Percentiles rank a stretch among this genome's conserved stretches.
Evolutionary conservation across 2,113 vertebrate species (phyloP).

Genomic region (Bubo bubo): DNA sequence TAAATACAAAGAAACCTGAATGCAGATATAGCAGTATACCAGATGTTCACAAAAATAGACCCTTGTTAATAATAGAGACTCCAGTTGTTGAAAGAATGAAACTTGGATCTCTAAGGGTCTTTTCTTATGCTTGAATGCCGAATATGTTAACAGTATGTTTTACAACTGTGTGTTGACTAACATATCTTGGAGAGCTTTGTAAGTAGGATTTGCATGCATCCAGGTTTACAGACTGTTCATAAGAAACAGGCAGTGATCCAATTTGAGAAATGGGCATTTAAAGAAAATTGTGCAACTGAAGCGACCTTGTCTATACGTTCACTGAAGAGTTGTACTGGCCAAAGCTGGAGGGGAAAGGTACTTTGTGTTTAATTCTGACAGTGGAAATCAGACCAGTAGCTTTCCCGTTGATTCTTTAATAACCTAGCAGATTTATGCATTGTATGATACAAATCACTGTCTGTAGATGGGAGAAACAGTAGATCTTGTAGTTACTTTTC

Average conservation of each 20-base stretch:
- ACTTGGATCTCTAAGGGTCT: not conserved
- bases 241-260: not conserved
- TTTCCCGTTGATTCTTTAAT: not conserved
- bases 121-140: not conserved
- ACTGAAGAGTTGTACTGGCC: not conserved
- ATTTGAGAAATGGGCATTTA: not conserved
- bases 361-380: not conserved
- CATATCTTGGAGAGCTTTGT: not conserved
- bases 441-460: not conserved
- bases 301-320: not conserved
- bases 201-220: not conserved
- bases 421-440: not conserved
- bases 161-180: not conserved
- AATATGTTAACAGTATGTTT: not conserved
- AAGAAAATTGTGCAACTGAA: not conserved
- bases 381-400: not conserved
- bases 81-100: not conserved
- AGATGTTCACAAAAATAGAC: constrained; percentile 22
- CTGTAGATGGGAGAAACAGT: not conserved
- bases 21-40: not conserved
- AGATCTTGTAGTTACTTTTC: not conserved
- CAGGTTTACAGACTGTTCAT: not conserved
- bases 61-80: not conserved
- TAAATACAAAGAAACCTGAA: not conserved
- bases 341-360: not conserved